These are phyloP conservation scores for Drosophila sordidula DNA, from an alignment of 2,888 invertebrate genomes.

Conservation along the genomic window DNA sequence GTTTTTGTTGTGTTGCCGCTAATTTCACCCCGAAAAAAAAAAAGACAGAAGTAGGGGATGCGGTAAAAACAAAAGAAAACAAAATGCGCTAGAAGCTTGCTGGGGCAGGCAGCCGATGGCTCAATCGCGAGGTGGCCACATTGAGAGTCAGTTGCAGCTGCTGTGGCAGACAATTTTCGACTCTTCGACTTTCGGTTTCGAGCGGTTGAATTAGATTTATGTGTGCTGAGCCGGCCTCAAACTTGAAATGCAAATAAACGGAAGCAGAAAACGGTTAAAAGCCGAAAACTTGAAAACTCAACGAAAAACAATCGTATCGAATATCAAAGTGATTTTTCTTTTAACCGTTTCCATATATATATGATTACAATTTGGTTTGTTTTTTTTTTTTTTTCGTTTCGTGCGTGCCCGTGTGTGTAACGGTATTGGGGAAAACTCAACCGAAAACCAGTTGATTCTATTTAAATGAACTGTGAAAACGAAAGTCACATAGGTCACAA, in stretches of 20 bases:
- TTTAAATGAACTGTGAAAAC: slow-evolving; percentile 33
- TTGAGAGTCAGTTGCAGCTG: slow-evolving; percentile 33
- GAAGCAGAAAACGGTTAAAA: slow-evolving; percentile 40
- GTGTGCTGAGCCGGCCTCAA: slow-evolving; percentile 16
- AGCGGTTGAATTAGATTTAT: slow-evolving; percentile 5
- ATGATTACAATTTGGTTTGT: slow-evolving; percentile 2
- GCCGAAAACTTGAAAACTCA: slow-evolving; percentile 9
- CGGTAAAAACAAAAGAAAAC: slow-evolving; percentile 20
- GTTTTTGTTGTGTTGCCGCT: slow-evolving; percentile 35
- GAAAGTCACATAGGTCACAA: slow-evolving; percentile 39
- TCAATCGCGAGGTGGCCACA: slow-evolving; percentile 55
- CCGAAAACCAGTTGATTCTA: slow-evolving; percentile 52
- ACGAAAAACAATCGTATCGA: slow-evolving; percentile 22
- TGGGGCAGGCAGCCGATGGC: slow-evolving; percentile 34
- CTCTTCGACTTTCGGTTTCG: slow-evolving; percentile 51
- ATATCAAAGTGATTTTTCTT: slow-evolving; percentile 46
- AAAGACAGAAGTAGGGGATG: not conserved
- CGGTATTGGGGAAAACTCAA: slow-evolving; percentile 61
- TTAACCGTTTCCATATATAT: slow-evolving; percentile 55
- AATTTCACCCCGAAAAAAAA: slow-evolving; percentile 67
- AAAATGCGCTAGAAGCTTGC: slow-evolving; percentile 62
- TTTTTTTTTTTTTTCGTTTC: slow-evolving; percentile 13
- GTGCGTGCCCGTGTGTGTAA: slow-evolving; percentile 41
- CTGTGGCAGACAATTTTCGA: slow-evolving; percentile 4
- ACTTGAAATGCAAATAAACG: slow-evolving; percentile 64